These are phyloP conservation scores for Callimorpha dominula DNA, from an alignment of 2,888 invertebrate species.

Conservation along the genomic window DNA sequence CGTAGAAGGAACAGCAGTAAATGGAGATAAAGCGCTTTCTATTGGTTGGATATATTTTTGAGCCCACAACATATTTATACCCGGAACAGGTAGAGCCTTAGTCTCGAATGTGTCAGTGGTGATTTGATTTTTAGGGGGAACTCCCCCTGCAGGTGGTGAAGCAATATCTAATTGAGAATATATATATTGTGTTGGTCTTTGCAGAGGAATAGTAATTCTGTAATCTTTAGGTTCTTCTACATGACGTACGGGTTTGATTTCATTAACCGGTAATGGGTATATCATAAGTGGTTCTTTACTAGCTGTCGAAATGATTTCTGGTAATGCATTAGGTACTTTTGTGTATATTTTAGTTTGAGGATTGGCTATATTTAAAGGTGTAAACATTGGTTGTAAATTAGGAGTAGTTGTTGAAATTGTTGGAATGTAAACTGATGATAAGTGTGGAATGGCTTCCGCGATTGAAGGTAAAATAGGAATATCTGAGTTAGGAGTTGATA, in stretches of 20 bases:
- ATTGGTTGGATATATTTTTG: background rate
- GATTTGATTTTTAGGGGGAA: background rate
- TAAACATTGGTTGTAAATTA: background rate
- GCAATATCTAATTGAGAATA: background rate
- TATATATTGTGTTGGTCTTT: background rate
- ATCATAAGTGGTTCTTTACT: background rate
- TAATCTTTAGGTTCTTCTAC: background rate
- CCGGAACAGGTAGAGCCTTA: too few species aligned
- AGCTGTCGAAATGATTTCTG: background rate
- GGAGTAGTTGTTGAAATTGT: background rate
- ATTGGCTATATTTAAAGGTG: background rate
- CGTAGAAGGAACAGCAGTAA: background rate
- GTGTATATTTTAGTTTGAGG: background rate
- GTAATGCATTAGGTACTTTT: background rate
- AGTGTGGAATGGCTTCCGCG: background rate
- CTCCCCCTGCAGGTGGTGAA: background rate
- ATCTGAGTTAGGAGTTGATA: background rate
- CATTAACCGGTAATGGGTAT: background rate
- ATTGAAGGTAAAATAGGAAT: background rate
- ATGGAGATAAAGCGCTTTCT: background rate
- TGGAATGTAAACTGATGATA: background rate
- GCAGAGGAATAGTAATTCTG: background rate
- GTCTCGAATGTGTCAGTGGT: too few species aligned
- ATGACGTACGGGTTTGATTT: background rate
- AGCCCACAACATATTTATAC: background rate